These are phyloP conservation scores for Acheta domesticus DNA, from an alignment of 2,888 invertebrate genomes.

Conservation along the genomic window DNA sequence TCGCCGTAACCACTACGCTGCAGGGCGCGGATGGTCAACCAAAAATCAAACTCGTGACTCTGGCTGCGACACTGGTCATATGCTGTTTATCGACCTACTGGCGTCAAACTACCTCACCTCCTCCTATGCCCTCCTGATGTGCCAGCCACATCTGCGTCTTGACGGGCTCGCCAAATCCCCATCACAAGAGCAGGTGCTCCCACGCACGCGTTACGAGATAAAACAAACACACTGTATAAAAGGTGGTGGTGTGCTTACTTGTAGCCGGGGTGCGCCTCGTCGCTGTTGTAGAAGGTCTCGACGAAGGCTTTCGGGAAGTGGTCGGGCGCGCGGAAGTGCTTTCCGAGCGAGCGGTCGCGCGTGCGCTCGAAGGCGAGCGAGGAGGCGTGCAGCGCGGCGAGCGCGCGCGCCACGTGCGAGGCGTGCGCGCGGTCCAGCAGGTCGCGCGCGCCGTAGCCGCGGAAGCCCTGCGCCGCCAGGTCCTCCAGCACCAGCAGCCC, in stretches of 20 bases:
- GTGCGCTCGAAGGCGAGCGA: conserved; percentile 19
- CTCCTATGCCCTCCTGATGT: too few relatives aligned
- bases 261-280: not conserved
- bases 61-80: too few relatives aligned
- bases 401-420: not conserved
- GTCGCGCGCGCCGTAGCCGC: not conserved
- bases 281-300: not conserved
- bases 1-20: too few relatives aligned
- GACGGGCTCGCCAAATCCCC: too few relatives aligned
- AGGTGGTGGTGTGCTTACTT: not conserved
- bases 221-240: too few relatives aligned
- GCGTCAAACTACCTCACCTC: too few relatives aligned
- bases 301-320: not conserved
- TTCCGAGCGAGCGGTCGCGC: not conserved
- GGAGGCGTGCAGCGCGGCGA: conserved; percentile 20
- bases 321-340: not conserved
- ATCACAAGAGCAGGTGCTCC: too few relatives aligned
- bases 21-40: too few relatives aligned
- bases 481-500: conserved; percentile 23
- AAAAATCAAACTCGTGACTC: too few relatives aligned
- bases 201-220: too few relatives aligned
- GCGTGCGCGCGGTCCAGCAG: not conserved
- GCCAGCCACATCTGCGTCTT: too few relatives aligned
- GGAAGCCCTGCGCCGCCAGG: conserved; percentile 21
- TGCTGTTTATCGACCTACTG: too few relatives aligned